Conservation (phyloP, 1,140 invertebrate species). For the Coptotermes formosanus region DNA sequence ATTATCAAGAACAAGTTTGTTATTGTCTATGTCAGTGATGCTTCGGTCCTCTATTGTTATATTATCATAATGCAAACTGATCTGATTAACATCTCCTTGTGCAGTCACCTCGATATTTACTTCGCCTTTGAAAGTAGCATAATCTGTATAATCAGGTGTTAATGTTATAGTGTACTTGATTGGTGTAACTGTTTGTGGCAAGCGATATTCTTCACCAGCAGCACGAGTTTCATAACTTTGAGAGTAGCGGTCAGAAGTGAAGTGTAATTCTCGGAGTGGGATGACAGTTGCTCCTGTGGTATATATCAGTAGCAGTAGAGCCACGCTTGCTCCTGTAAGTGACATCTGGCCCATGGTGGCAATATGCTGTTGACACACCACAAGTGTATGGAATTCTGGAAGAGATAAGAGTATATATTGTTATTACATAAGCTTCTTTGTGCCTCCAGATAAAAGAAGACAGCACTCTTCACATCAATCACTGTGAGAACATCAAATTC, state of each 20-base stretch:
- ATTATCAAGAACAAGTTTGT: background rate
- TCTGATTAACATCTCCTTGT: background rate
- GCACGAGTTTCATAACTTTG: background rate
- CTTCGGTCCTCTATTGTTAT: background rate
- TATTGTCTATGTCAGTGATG: no score
- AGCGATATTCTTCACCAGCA: background rate
- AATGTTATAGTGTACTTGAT: background rate
- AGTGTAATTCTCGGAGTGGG: background rate
- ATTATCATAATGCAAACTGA: background rate
- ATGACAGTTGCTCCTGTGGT: background rate
- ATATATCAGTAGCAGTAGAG: background rate
- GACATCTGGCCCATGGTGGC: background rate
- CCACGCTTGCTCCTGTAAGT: background rate
- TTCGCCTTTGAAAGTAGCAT: background rate
- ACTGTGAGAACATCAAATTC: no score
- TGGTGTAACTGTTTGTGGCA: background rate
- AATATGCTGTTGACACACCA: background rate
- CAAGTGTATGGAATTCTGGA: background rate
- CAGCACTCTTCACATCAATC: no score
- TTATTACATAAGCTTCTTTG: background rate
- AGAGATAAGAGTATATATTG: conserved; percentile 40
- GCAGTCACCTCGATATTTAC: background rate
- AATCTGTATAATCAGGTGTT: background rate
- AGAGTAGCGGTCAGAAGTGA: background rate
- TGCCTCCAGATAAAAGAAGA: no score